phyloP scores from a whole-genome alignment of 2,888 invertebrate species.

The Stegana nigrithorax region DNA sequence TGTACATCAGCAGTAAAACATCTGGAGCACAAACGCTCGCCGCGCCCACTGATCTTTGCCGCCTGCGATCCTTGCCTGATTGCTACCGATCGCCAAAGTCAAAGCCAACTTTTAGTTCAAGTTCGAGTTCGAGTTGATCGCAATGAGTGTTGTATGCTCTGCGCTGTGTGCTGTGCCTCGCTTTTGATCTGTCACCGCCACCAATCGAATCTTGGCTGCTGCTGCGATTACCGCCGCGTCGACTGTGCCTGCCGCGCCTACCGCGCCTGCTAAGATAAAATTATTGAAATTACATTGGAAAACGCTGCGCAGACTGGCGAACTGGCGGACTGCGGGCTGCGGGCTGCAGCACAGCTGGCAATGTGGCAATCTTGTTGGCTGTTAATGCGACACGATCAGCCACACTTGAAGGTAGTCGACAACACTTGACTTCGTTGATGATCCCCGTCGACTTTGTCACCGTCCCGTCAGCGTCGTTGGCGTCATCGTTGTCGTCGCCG shows the following conservation, averaged over 20 bases:
- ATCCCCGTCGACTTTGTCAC: not conserved
- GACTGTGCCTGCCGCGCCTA: too few relatives aligned
- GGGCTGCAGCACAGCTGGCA: slow-evolving; percentile 26
- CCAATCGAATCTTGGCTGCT: slow-evolving; percentile 51
- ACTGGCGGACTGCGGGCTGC: not conserved
- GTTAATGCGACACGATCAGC: slow-evolving; percentile 46
- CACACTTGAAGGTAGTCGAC: slow-evolving; percentile 45
- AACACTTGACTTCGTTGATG: not conserved
- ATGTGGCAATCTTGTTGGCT: slow-evolving; percentile 17
- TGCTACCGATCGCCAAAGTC: not conserved
- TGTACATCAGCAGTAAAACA: slow-evolving; percentile 6
- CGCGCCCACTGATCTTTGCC: slow-evolving; percentile 11
- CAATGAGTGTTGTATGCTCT: not conserved
- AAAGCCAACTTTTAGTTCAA: too few relatives aligned
- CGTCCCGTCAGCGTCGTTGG: not conserved
- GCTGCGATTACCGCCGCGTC: slow-evolving; percentile 47
- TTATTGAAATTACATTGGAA: slow-evolving; percentile 64
- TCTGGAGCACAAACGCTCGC: slow-evolving; percentile 10
- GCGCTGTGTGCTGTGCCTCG: slow-evolving; percentile 7
- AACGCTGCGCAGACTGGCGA: too few relatives aligned
- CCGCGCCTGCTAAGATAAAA: slow-evolving; percentile 64
- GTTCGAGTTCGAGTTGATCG: not conserved
- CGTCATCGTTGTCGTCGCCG: not conserved
- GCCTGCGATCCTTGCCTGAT: not conserved
- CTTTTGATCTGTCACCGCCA: slow-evolving; percentile 57